Evolutionary conservation across 1,140 invertebrate genomes (phyloP).

Genomic region (Linepithema humile): DNA sequence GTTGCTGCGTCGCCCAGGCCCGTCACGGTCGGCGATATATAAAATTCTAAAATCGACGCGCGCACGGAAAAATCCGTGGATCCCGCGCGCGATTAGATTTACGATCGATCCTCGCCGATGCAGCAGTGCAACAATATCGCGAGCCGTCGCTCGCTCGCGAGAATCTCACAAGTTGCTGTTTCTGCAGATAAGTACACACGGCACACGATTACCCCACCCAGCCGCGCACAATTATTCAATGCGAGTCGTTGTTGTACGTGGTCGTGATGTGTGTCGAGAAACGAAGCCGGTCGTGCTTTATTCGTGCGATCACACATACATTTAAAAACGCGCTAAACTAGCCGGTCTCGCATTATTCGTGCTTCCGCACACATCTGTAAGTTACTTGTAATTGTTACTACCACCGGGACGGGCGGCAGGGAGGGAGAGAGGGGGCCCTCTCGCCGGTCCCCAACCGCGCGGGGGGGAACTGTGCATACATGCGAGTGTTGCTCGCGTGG

Average conservation of each 20-base stretch:
- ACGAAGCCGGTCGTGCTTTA: background rate
- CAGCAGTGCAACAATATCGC: no score
- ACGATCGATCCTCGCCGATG: no score
- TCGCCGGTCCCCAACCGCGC: background rate
- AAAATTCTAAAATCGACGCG: no score
- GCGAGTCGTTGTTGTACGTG: background rate
- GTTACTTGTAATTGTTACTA: slow-evolving; percentile 42
- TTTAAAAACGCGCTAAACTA: slow-evolving; percentile 41
- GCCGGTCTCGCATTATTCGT: slow-evolving; percentile 34
- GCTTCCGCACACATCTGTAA: slow-evolving; percentile 45
- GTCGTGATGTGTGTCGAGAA: background rate
- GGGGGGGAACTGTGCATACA: background rate
- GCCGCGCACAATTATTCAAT: slow-evolving; percentile 22
- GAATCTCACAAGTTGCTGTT: background rate
- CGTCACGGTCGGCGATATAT: no score
- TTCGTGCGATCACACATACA: background rate
- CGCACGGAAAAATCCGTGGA: no score
- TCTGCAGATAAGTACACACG: background rate
- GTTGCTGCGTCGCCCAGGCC: no score
- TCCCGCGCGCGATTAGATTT: no score
- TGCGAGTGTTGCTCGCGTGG: slow-evolving; percentile 3
- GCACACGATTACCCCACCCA: background rate
- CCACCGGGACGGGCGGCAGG: background rate
- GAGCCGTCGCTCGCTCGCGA: background rate
- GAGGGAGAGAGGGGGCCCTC: background rate